Conservation (phyloP, 1,140 invertebrate species). For the Xylocopa sonorina region DNA sequence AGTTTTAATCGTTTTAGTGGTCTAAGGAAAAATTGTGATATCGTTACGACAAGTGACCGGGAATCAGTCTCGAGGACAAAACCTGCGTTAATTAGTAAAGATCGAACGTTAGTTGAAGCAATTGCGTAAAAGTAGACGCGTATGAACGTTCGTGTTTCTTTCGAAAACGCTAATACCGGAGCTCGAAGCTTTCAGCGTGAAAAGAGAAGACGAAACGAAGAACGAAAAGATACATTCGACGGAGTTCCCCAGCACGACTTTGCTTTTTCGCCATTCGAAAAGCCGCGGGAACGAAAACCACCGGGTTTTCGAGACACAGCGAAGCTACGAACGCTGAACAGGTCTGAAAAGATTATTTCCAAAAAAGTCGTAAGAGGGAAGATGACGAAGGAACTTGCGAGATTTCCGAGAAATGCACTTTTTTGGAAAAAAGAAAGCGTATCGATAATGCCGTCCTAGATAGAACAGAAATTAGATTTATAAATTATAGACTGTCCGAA, state of each 20-base stretch:
- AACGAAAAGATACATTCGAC: background rate
- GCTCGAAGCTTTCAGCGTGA: background rate
- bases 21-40: slow-evolving; percentile 22
- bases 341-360: background rate
- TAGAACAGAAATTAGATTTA: slow-evolving; percentile 8
- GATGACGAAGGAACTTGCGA: background rate
- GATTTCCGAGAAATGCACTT: background rate
- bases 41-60: background rate
- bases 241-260: background rate
- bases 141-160: background rate
- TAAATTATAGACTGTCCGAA: background rate
- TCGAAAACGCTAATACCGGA: background rate
- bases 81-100: background rate
- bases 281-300: background rate
- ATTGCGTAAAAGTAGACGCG: background rate
- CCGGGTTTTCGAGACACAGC: background rate
- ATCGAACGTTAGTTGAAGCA: background rate
- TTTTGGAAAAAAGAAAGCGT: no score
- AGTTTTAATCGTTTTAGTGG: slow-evolving; percentile 8
- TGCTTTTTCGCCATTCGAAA: slow-evolving; percentile 11
- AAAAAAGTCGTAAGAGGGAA: background rate
- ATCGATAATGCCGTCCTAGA: slow-evolving; percentile 4
- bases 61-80: background rate
- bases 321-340: background rate
- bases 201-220: background rate